phyloP scores from a whole-genome alignment of 2,113 vertebrate species.

The Diphyllodes magnificus region DNA sequence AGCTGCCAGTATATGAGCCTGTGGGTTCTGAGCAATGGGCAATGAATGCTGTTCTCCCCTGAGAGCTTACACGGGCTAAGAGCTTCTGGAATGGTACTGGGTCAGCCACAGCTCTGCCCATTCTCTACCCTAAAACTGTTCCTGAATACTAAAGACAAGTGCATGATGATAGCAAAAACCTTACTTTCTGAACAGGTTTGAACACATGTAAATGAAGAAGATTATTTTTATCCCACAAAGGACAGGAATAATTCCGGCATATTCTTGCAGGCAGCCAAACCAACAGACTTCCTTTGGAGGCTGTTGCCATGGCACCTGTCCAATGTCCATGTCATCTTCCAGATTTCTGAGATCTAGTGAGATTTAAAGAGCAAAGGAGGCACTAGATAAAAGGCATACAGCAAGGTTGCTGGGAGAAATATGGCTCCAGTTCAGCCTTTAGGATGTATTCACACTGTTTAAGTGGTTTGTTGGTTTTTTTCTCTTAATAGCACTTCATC shows the following conservation, averaged over 20 bases:
- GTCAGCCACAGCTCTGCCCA: background rate
- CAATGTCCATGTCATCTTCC: background rate
- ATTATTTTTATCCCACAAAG: conserved; percentile 1
- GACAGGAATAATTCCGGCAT: background rate
- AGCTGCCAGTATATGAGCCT: background rate
- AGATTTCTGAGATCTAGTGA: background rate
- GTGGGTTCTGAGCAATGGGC: background rate
- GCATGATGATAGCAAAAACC: background rate
- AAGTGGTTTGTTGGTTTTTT: background rate
- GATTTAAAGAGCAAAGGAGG: background rate
- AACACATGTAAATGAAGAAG: background rate
- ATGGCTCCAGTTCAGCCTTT: background rate
- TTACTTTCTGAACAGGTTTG: background rate
- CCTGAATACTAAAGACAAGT: background rate
- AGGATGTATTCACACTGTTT: background rate
- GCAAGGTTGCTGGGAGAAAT: background rate
- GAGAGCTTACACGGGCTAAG: fast-evolving
- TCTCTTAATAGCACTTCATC: background rate
- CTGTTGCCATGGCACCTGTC: conserved; percentile 26
- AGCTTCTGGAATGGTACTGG: background rate
- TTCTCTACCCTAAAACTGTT: background rate
- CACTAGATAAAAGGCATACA: background rate
- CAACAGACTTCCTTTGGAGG: background rate
- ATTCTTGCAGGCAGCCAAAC: background rate
- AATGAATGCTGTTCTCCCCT: background rate